Percentiles rank a stretch among this genome's conserved stretches.
Evolutionary conservation across 1,140 invertebrate genomes (phyloP).

Genomic region (Aculops lycopersici): DNA sequence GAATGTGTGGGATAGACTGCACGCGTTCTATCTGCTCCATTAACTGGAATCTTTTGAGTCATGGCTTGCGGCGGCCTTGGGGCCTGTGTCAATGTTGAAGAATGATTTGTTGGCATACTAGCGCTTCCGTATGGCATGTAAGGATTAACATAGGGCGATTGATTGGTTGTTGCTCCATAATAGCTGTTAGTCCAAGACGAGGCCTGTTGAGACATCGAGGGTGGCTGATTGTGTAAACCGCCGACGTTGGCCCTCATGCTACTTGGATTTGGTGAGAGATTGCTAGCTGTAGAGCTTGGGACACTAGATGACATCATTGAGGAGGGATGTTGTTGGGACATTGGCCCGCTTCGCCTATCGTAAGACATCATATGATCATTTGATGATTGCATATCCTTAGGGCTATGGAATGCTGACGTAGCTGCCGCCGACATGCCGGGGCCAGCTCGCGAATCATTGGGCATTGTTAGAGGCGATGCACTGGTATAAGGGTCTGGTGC

Average conservation of each 20-base stretch:
- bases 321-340: too few relatives aligned
- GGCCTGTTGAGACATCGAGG: background rate
- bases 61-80: too few relatives aligned
- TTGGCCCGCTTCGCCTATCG: background rate
- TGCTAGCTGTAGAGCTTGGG: background rate
- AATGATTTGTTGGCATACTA: too few relatives aligned
- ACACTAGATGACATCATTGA: background rate
- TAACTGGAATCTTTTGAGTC: too few relatives aligned
- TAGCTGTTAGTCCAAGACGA: too few relatives aligned
- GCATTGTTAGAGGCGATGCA: background rate
- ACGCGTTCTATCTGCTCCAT: too few relatives aligned
- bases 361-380: background rate
- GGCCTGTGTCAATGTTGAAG: too few relatives aligned
- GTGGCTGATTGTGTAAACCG: background rate
- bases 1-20: too few relatives aligned
- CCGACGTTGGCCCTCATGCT: background rate
- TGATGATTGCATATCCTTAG: background rate
- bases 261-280: background rate
- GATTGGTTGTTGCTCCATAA: too few relatives aligned
- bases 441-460: background rate
- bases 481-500: background rate
- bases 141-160: too few relatives aligned
- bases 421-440: background rate
- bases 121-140: too few relatives aligned
- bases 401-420: background rate